Evolutionary conservation across 2,113 vertebrate genomes (phyloP).

Genomic region (Polypterus bichir): DNA sequence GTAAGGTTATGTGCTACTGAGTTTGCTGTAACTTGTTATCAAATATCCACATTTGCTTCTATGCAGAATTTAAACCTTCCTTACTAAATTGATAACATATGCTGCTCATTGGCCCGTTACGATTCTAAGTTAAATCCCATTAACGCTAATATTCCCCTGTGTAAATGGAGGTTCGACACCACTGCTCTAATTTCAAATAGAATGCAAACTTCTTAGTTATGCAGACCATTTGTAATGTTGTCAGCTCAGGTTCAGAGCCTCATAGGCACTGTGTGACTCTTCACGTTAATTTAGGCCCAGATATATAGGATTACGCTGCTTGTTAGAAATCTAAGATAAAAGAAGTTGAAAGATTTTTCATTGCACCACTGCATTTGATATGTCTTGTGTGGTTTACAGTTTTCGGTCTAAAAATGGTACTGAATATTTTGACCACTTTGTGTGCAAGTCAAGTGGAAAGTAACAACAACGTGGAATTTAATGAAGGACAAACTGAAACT

Average conservation of each 20-base stretch:
- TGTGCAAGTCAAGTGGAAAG: too few relatives aligned
- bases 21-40: too few relatives aligned
- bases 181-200: constrained; percentile 4
- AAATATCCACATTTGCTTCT: too few relatives aligned
- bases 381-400: too few relatives aligned
- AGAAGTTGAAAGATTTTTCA: too few relatives aligned
- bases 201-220: background rate
- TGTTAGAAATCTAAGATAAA: too few relatives aligned
- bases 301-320: background rate
- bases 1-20: too few relatives aligned
- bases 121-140: constrained; percentile 5
- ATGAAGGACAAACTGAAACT: too few relatives aligned
- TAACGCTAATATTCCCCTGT: background rate
- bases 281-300: background rate
- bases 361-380: too few relatives aligned
- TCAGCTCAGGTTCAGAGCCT: background rate
- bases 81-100: constrained; percentile 6
- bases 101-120: constrained; percentile 7
- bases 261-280: background rate
- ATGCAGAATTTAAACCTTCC: background rate
- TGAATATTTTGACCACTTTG: too few relatives aligned
- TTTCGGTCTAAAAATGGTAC: too few relatives aligned
- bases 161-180: constrained; percentile 1
- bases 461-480: too few relatives aligned
- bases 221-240: background rate